A percentile compares a stretch with the other conserved stretches of the same genome.
These are phyloP conservation scores for Emydocephalus ijimae DNA, from an alignment of 2,113 vertebrate species.

Conservation along the genomic window DNA sequence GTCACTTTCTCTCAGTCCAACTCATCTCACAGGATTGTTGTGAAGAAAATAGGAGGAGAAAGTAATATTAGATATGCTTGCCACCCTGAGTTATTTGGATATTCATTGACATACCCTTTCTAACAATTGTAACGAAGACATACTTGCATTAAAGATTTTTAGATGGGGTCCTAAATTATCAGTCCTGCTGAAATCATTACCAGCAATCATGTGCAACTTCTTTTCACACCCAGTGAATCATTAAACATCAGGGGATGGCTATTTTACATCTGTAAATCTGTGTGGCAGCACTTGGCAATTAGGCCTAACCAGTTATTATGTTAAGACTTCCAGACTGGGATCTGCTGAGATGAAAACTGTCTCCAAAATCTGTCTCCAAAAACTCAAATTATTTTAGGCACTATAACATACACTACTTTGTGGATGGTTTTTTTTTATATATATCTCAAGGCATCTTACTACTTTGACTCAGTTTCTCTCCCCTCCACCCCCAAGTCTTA, in stretches of 20 bases:
- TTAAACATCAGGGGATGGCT: not conserved
- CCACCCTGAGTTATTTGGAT: not conserved
- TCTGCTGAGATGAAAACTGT: not conserved
- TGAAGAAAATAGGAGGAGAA: not conserved
- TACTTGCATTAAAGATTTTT: not conserved
- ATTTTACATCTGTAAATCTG: not conserved
- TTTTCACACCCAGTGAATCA: not conserved
- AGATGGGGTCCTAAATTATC: not conserved
- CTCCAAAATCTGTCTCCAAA: not conserved
- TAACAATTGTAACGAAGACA: not conserved
- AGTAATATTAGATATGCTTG: too few species aligned
- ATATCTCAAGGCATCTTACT: not conserved
- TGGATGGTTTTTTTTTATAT: not conserved
- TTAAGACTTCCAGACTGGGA: not conserved
- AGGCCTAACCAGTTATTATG: slow-evolving; percentile 15
- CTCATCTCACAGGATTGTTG: not conserved
- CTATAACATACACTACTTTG: not conserved
- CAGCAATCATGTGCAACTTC: slow-evolving; percentile 5
- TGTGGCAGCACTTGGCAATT: slow-evolving; percentile 6
- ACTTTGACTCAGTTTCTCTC: not conserved
- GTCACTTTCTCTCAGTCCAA: not conserved
- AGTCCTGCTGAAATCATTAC: slow-evolving; percentile 5
- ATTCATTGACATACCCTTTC: not conserved
- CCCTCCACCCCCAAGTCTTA: not conserved
- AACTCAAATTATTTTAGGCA: not conserved